Conservation (phyloP, 2,797 vertebrate genomes). For the Neosilurus hyrtlii region DNA sequence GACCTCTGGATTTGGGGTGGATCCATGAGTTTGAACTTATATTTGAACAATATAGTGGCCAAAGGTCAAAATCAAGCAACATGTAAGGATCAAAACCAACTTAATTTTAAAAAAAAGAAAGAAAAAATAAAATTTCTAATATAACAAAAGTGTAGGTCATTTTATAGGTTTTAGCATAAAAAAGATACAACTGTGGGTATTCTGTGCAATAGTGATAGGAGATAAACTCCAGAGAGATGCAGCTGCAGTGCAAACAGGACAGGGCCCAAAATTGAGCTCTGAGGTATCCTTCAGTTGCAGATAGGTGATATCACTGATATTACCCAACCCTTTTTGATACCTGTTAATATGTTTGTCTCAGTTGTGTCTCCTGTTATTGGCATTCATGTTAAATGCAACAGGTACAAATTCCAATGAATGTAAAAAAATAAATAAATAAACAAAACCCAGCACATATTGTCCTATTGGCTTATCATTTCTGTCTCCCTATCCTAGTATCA, state of each 20-base stretch:
- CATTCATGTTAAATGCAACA: neutral
- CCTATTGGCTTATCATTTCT: neutral
- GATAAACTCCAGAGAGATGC: neutral
- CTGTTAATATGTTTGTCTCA: neutral
- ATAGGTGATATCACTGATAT: neutral
- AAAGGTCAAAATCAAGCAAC: neutral
- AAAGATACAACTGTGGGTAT: neutral
- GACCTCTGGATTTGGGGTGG: neutral
- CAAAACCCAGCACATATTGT: neutral
- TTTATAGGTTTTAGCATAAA: neutral
- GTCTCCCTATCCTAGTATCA: neutral
- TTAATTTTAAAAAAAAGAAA: neutral
- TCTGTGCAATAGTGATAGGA: neutral
- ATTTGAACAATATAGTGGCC: too few relatives aligned
- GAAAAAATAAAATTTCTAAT: neutral
- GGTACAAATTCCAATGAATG: neutral
- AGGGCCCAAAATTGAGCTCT: neutral
- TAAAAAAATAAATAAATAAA: neutral
- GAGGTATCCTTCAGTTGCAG: neutral
- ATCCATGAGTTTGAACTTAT: neutral
- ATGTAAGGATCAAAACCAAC: neutral
- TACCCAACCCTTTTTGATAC: neutral
- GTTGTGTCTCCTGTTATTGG: neutral
- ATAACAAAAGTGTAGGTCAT: neutral
- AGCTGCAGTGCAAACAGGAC: neutral